Evolutionary conservation across 2,888 invertebrate species (phyloP).

Genomic region (Orchesella flavescens): DNA sequence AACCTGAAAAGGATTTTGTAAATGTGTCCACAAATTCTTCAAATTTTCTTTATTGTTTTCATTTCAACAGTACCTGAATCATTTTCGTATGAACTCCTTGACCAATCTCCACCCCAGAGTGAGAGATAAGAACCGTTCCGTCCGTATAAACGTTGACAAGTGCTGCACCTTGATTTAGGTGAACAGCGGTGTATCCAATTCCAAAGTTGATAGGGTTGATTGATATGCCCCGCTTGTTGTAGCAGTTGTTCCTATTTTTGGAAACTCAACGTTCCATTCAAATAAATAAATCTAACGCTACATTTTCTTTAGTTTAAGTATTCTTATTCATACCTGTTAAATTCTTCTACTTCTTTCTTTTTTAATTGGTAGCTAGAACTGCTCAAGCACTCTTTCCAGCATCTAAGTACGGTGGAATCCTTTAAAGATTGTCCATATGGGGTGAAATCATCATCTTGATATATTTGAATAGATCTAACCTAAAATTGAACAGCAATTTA

Average conservation of each 20-base stretch:
- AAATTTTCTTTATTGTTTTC: not conserved
- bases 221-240: slow-evolving; percentile 74
- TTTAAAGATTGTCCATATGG: slow-evolving; percentile 84
- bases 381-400: slow-evolving; percentile 86
- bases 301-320: too few relatives aligned
- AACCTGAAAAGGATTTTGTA: slow-evolving; percentile 68
- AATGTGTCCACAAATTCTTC: not conserved
- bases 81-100: slow-evolving; percentile 77
- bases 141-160: slow-evolving; percentile 76
- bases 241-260: slow-evolving; percentile 72
- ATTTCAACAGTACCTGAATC: slow-evolving; percentile 74
- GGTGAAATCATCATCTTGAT: slow-evolving; percentile 84
- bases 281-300: too few relatives aligned
- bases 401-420: slow-evolving; percentile 83
- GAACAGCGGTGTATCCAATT: slow-evolving; percentile 72
- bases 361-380: slow-evolving; percentile 81
- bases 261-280: slow-evolving; percentile 53
- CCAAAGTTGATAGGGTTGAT: slow-evolving; percentile 74
- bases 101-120: slow-evolving; percentile 77
- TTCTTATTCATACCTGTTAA: slow-evolving; percentile 78
- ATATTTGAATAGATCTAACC: slow-evolving; percentile 83
- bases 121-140: slow-evolving; percentile 76
- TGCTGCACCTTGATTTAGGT: slow-evolving; percentile 75
- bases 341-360: slow-evolving; percentile 79
- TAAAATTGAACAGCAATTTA: slow-evolving; percentile 69